Base-by-base conservation (phyloP, 2,113 vertebrate species). In the Oncorhynchus nerka region DNA sequence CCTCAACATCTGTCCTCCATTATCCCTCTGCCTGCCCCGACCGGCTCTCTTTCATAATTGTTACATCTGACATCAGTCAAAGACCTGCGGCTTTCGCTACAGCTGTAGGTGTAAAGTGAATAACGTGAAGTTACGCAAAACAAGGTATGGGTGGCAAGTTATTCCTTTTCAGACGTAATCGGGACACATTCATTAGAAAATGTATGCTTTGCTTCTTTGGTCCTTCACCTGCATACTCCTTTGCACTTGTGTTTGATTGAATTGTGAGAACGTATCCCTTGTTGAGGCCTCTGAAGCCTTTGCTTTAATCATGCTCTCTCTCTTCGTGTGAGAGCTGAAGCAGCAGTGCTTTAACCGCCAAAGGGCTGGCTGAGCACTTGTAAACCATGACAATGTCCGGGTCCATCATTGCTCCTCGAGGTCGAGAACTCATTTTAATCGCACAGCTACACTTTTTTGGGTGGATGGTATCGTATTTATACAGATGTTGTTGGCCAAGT, bases 1-100 rank as follows among this genome's bases (percentile, higher is more conserved):
- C 92, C 89, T 45, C 93, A 94, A 95, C 96, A 99, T 98, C 95
- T 98, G 97, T 91, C 95, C 90, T 86, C 92, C 96, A 96, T 98
- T 96, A 96, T 93, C 93, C 91, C 88, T 45, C 51, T 55, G 51
- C 67, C 67, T 32, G 19, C 67, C 67, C 32, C 19, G 22, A 77
- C 32, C 67, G 87, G 93, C 87, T 87, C 89, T 90, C 92, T 93
- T 93, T 90, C 89, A 85, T 94, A 96, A 97, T 96, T 94, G 94
- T 95, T 94, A 90, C 93, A 95, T 95, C 95, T 95, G 93, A 95
- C 94, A 95, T 96, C 95, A 96, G 94, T 95, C 95, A 95, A 91
- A 1, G 89, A 93, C 93, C 92, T 92, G 51, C 93, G 87, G 94
- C 95, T 55, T 95, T 94, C 94, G 95, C 94, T 91, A 90, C 94